Base-by-base conservation (phyloP, 1,140 invertebrate species). In the Bombus affinis region DNA sequence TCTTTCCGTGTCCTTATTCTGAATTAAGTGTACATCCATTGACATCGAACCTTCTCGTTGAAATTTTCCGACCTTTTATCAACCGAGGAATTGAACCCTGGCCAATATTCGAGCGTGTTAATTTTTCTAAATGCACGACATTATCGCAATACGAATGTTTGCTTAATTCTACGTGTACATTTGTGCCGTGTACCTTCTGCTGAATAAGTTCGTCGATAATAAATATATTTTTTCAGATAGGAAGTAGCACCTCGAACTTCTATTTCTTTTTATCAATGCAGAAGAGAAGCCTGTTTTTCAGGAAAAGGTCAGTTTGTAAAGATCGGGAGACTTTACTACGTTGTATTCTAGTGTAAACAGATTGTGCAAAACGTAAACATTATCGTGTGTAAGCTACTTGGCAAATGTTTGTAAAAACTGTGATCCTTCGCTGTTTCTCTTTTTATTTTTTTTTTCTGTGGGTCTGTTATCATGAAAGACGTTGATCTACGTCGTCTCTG, bases 401-500 rank as follows among this genome's bases (percentile, higher is more conserved):
- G 1, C 28, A 44, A 68, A 53, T 37, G 12, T 83, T 57, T 68
- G 35, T 12, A 22, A 57, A 78, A 83, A 28, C 39, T 35, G 2
- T 8, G n/a, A 78, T 39, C 32, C 18, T 35, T 28, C 18, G 1
- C n/a, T n/a, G 53, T 53, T 25, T 39, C 9, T 18, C 9, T 5
- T 74, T 12, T 22, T 73, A 6, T 57, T 25, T 13, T 6, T 32
- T 3, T 6, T 42, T 18, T 35, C 22, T 79, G 10, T 15, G 18
- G 18, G 6, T 35, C 25, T 42, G n/a, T 82, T 81, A 65, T 82
- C 39, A 8, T 6, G 25, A 44, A 74, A 82, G 80, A 82, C 53
- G 68, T 82, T 39, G 80, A 74, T 83, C 42, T 53, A 76, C 59
- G 81, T 53, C 59, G 81, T 68, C 42, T 32, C 18, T 53, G 42